Evolutionary conservation across 2,888 invertebrate species (phyloP), one percentile per base, ranked within the genome.

Genomic region (Nomada ferruginata): DNA sequence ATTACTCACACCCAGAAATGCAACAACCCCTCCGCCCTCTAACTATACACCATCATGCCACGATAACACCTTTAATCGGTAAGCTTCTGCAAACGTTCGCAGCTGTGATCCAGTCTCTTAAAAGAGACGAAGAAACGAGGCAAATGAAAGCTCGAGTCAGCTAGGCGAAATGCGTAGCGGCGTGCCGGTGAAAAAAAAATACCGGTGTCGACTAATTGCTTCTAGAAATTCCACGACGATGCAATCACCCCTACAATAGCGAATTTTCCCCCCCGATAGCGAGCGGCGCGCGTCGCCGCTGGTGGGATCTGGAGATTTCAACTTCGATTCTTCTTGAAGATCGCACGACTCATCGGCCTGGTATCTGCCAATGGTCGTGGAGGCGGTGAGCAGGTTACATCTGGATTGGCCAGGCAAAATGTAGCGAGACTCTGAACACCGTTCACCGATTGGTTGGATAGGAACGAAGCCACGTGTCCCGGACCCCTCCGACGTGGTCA

Each of bases 361-460:
- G 81, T 83, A 87, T 89, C 88, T 88, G 83, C 90, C 91, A 91
- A 91, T 91, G 78, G 86, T 79, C 59, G 82, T 57, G 65, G 44
- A 72, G 86, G 83, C 76, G 80, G 82, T 74, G 77, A 80, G 82
- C 82, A 83, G 82, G 85, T 86, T 77, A 72, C 65, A 72, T 79
- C 81, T 75, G 79, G 85, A 88, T 88, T 85, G 88, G 87, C 71
- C 82, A 57, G 50, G 64, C 64, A 23, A 29, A 55, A 29, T 20
- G 47, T 68, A 72, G 66, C 80, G 66, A 63, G 72, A 68, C 76
- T 10, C 47, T 13, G n/a, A 18, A 29, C 42, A 20, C 2, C 53
- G 69, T 15, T 26, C 76, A 26, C 50, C 66, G 81, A 87, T 89
- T 89, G 84, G 87, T 44, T 15, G 73, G 76, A 69, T 63, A 72